A percentile compares a stretch with the other conserved stretches of the same genome.
Conservation (phyloP, 2,888 invertebrate species). For the Diogma glabrata region DNA sequence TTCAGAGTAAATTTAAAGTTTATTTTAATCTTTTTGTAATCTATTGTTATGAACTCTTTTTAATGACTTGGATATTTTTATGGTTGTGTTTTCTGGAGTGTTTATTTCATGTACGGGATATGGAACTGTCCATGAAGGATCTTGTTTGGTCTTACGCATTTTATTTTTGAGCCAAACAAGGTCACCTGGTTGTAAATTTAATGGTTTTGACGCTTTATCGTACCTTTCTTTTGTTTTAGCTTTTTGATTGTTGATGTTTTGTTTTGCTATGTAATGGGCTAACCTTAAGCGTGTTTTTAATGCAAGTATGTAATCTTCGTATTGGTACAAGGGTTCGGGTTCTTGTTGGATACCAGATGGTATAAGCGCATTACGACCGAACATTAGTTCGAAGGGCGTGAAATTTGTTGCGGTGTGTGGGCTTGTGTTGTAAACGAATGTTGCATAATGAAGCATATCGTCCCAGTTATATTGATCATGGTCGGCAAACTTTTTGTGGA, state of each 20-base stretch:
- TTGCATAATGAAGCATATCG: not conserved
- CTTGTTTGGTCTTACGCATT: not conserved
- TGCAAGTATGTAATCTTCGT: not conserved
- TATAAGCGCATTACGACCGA: no score
- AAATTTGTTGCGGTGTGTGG: no score
- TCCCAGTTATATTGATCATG: not conserved
- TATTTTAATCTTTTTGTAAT: no score
- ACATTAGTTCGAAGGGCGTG: no score
- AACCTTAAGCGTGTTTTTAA: not conserved
- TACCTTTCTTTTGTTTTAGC: not conserved
- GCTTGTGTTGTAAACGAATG: no score
- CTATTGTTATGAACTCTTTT: no score
- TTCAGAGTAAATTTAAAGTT: no score
- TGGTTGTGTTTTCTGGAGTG: no score
- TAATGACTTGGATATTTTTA: no score
- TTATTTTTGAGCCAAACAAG: not conserved
- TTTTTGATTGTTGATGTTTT: not conserved
- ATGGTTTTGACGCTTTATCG: not conserved
- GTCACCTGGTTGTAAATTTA: not conserved
- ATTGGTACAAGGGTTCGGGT: not conserved
- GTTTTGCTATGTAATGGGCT: not conserved
- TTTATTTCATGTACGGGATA: no score
- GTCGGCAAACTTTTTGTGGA: no score
- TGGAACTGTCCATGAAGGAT: not conserved
- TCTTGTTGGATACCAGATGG: not conserved